Percentiles rank a stretch among this genome's conserved stretches.
These are phyloP conservation scores for Mastigias papua DNA, from an alignment of 30 jellyfish, hydroid and myxozoan genomes.

Conservation along the genomic window DNA sequence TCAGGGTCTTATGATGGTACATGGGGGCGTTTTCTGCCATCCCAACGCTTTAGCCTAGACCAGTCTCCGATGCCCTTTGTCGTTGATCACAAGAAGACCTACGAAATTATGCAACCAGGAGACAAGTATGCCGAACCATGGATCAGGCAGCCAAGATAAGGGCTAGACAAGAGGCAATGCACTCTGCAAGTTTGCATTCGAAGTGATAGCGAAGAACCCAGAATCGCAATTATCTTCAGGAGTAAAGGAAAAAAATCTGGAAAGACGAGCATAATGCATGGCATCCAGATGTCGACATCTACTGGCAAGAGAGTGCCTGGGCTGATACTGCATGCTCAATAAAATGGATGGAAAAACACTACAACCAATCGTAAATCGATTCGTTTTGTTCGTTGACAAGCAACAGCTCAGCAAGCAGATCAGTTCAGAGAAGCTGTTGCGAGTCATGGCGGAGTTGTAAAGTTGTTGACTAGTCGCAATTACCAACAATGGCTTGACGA, in stretches of 20 bases:
- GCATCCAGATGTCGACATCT: constrained; percentile 38
- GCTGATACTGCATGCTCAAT: constrained; percentile 49
- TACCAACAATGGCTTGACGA: constrained; percentile 66
- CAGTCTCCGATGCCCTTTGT: constrained; percentile 1
- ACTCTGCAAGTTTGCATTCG: constrained; percentile 6
- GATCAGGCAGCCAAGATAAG: constrained; percentile 48
- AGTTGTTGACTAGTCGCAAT: constrained; percentile 3
- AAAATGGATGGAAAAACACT: constrained; percentile 7
- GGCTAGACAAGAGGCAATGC: constrained; percentile 33
- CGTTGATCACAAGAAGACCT: background rate
- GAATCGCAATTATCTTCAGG: constrained; percentile 52
- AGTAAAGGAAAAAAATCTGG: constrained; percentile 38
- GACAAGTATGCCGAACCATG: background rate
- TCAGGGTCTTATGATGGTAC: background rate
- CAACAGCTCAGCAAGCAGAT: constrained; percentile 72
- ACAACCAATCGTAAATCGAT: constrained; percentile 38
- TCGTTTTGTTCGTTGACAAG: constrained; percentile 58
- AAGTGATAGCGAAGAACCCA: constrained; percentile 40
- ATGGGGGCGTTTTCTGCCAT: constrained; percentile 11
- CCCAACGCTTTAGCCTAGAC: constrained; percentile 6
- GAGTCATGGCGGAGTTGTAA: constrained; percentile 46
- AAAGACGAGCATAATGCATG: constrained; percentile 50
- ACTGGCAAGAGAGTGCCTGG: constrained; percentile 40
- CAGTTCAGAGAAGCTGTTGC: constrained; percentile 75
- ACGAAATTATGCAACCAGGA: background rate